Base-by-base conservation (phyloP, 2,797 vertebrate genomes). In the Pipistrellus nathusii region DNA sequence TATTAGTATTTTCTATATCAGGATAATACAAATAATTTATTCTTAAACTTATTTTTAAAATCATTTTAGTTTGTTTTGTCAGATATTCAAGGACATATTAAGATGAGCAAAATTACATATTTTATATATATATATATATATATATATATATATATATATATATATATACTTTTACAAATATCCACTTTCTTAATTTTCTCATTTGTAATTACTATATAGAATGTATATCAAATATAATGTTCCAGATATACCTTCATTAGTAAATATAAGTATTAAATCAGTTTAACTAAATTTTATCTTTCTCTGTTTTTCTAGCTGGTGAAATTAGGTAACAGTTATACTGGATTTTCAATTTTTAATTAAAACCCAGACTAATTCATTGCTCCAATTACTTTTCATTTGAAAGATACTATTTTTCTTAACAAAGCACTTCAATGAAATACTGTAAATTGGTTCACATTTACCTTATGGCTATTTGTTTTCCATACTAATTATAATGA, bases 321-420 rank as follows among this genome's bases (percentile, higher is more conserved):
- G 17, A 93, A 95, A 85, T 85, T 95, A 84, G 62, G 17, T 83
- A 91, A 71, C 23, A 20, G 2, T 93, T 97, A 85, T 51, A 89
- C 25, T 80, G 69, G 69, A 78, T 93, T 71, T 44, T 92, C 51
- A 85, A n/a, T 95, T 75, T 96, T 97, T 96, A 96, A 95, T 96
- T 96, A 94, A 96, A 95, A 66, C 13, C n/a, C 64, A 91, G 44
- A 86, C 14, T 7, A 96, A 97, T 89, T 95, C 14, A 96, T 91
- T 94, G 88, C 21, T 88, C 27, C 78, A 96, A 92, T 96, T 96
- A 88, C 83, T 94, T 90, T 76, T 96, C 85, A 64, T 53, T 92
- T 96, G 73, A 92, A 95, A 93, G 76, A 88, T 78, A 94, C n/a
- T 90, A 64, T n/a, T 96, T 73, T 96, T 97, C 92, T 87, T 90